phyloP scores from a whole-genome alignment of 2,113 vertebrate species.

The Xenopus tropicalis region DNA sequence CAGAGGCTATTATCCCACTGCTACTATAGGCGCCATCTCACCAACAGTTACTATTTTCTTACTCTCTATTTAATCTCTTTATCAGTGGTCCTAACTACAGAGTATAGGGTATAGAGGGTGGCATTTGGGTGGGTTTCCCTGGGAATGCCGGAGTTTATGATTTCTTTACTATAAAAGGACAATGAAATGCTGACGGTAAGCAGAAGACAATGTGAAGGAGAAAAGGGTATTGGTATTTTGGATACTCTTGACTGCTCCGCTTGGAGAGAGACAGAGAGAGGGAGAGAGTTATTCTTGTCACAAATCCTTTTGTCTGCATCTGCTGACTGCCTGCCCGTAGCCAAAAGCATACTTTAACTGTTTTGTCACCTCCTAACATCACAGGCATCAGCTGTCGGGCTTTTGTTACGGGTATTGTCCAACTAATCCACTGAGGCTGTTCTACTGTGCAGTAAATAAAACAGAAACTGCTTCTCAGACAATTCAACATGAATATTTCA shows the following conservation, averaged over 20 bases:
- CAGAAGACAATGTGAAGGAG: slow-evolving; percentile 92
- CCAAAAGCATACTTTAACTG: slow-evolving; percentile 91
- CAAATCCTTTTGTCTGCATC: slow-evolving; percentile 93
- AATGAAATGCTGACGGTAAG: slow-evolving; percentile 88
- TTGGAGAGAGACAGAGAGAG: slow-evolving; percentile 75
- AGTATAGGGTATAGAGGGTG: no score
- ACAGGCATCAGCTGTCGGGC: slow-evolving; percentile 91
- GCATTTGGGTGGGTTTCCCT: no score
- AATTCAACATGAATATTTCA: slow-evolving; percentile 89
- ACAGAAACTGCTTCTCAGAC: slow-evolving; percentile 82
- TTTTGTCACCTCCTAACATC: slow-evolving; percentile 91
- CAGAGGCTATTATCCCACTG: no score
- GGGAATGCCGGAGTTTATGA: background rate
- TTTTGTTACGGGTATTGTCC: slow-evolving; percentile 93
- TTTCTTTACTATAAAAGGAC: slow-evolving; percentile 96
- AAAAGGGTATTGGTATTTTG: slow-evolving; percentile 99
- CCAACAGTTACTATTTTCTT: no score
- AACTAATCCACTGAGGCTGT: slow-evolving; percentile 86
- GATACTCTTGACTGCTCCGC: slow-evolving; percentile 90
- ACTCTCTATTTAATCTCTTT: no score
- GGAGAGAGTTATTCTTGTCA: slow-evolving; percentile 87
- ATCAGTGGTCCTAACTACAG: no score
- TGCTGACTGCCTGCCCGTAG: slow-evolving; percentile 88
- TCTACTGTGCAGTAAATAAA: slow-evolving; percentile 85
- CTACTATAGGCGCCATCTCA: no score